Percentiles rank a stretch among this genome's conserved stretches.
phyloP scores from a whole-genome alignment of 2,797 vertebrate genomes.

The Sebastes vulpes region DNA sequence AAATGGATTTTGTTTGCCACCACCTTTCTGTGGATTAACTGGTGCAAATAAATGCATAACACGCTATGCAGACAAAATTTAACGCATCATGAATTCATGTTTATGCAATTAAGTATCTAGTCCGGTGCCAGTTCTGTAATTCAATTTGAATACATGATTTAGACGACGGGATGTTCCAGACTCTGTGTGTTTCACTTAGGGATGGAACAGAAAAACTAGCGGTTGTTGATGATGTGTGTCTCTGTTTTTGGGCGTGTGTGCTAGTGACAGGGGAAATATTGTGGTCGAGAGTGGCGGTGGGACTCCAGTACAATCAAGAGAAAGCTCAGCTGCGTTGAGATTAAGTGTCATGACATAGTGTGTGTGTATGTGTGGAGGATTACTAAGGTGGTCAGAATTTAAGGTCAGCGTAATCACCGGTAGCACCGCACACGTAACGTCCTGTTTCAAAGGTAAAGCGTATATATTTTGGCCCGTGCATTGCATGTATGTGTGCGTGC shows the following conservation, averaged over 20 bases:
- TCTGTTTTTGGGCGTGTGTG: conserved; percentile 70
- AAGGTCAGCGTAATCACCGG: conserved; percentile 47
- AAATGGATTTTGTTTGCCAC: conserved; percentile 7
- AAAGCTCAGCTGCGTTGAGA: conserved; percentile 48
- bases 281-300: conserved; percentile 49
- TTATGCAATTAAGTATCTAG: conserved; percentile 53
- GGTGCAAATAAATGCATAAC: conserved; percentile 40
- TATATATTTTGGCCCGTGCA: not conserved
- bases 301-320: conserved; percentile 60
- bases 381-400: conserved; percentile 40
- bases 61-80: conserved; percentile 49
- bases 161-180: conserved; percentile 53
- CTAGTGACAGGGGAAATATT: conserved; percentile 65
- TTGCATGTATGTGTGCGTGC: conserved; percentile 3
- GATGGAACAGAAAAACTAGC: conserved; percentile 59
- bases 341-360: conserved; percentile 45
- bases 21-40: conserved; percentile 21
- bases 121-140: conserved; percentile 55
- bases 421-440: conserved; percentile 40
- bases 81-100: conserved; percentile 67
- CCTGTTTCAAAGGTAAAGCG: conserved; percentile 11
- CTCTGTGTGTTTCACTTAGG: conserved; percentile 41
- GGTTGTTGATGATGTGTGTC: conserved; percentile 63
- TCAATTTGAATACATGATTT: conserved; percentile 63
- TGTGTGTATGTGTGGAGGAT: conserved; percentile 30